Percentiles rank a stretch among this genome's conserved stretches.
These are phyloP conservation scores for Augiades crinisus DNA, from an alignment of 2,888 invertebrate genomes.

Conservation along the genomic window DNA sequence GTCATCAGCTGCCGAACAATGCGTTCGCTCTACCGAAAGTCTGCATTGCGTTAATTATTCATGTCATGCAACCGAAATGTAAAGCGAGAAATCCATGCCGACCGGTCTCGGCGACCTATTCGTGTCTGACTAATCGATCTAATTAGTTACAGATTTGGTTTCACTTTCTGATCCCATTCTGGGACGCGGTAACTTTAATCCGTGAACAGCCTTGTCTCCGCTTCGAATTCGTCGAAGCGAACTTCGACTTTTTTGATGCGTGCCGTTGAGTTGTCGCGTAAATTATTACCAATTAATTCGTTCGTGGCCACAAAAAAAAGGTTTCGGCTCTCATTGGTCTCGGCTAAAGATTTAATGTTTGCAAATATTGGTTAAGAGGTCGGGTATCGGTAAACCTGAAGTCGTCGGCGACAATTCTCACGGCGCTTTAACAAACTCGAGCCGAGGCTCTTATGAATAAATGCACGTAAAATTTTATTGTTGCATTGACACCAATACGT, in stretches of 20 bases:
- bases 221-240: constrained; percentile 43
- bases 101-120: constrained; percentile 57
- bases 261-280: constrained; percentile 32
- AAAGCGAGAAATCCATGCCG: constrained; percentile 51
- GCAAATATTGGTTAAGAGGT: constrained; percentile 70
- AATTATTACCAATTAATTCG: constrained; percentile 42
- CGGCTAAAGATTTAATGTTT: constrained; percentile 52
- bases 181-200: constrained; percentile 44
- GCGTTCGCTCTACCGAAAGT: constrained; percentile 42
- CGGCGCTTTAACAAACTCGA: constrained; percentile 44
- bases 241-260: constrained; percentile 17
- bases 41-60: constrained; percentile 57
- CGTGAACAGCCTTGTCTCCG: constrained; percentile 54
- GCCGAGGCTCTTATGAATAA: constrained; percentile 52
- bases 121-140: constrained; percentile 56
- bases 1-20: constrained; percentile 57
- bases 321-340: constrained; percentile 47
- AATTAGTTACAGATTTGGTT: constrained; percentile 62
- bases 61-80: constrained; percentile 58
- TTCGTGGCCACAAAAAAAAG: constrained; percentile 38
- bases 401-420: constrained; percentile 42
- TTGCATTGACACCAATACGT: constrained; percentile 74
- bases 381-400: constrained; percentile 61
- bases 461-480: constrained; percentile 70
- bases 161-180: constrained; percentile 61